Conservation (phyloP, 2,888 invertebrate genomes). For the Cheilosia vernalis region DNA sequence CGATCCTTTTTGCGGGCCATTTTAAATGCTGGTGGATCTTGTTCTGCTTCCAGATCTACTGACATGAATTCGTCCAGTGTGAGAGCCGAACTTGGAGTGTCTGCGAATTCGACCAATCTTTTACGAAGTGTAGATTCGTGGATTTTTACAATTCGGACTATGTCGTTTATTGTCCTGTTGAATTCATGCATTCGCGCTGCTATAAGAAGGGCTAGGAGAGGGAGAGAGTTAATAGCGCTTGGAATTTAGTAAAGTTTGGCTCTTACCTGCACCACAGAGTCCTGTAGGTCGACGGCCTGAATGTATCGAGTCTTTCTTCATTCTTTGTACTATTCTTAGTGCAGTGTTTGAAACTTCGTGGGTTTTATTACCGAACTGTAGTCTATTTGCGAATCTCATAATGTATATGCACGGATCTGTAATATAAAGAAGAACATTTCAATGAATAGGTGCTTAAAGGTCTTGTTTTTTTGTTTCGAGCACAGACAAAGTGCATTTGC, state of each 20-base stretch:
- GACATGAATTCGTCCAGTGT: conserved; percentile 98
- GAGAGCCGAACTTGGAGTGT: conserved; percentile 96
- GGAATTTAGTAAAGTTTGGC: background rate
- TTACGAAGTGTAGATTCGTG: conserved; percentile 96
- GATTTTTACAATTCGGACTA: conserved; percentile 97
- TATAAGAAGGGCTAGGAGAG: conserved; percentile 92
- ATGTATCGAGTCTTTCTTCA: conserved; percentile 99
- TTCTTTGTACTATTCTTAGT: conserved; percentile 95
- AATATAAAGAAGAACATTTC: conserved; percentile 76
- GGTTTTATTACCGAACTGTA: conserved; percentile 95
- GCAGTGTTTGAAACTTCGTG: conserved; percentile 98
- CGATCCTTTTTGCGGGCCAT: conserved; percentile 94
- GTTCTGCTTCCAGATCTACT: conserved; percentile 97
- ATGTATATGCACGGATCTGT: conserved; percentile 98
- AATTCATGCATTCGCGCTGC: conserved; percentile 97
- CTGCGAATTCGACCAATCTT: conserved; percentile 96
- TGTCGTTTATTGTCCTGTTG: conserved; percentile 92
- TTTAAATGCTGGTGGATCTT: conserved; percentile 97
- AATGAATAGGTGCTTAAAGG: background rate
- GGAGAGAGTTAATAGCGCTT: conserved; percentile 19
- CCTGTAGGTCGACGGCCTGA: conserved; percentile 98
- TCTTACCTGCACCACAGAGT: conserved; percentile 96
- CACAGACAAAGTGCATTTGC: too few relatives aligned
- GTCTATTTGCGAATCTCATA: conserved; percentile 95
- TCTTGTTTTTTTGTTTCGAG: background rate